Conservation (phyloP, 1,140 invertebrate genomes). For the Maconellicoccus hirsutus region DNA sequence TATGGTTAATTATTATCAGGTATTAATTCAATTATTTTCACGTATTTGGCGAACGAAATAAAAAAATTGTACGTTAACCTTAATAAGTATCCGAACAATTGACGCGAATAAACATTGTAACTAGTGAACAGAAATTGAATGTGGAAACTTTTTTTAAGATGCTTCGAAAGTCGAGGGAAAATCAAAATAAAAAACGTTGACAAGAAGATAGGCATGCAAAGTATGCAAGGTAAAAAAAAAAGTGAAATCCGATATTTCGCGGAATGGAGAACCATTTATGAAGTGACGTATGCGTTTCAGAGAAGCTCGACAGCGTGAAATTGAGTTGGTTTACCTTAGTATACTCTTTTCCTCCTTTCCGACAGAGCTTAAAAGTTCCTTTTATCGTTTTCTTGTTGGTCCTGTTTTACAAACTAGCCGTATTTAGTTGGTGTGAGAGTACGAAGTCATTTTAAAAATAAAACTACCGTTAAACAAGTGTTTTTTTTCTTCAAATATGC, state of each 20-base stretch:
- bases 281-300: constrained; percentile 19
- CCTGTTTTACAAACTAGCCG: background rate
- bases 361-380: background rate
- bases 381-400: background rate
- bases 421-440: background rate
- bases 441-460: no score
- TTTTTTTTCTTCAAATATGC: background rate
- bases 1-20: no score
- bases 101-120: background rate
- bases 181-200: constrained; percentile 21
- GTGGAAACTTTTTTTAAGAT: constrained; percentile 2
- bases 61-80: no score
- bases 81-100: background rate
- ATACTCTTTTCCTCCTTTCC: constrained; percentile 8
- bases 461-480: no score
- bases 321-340: constrained; percentile 25
- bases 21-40: background rate
- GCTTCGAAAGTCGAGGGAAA: constrained; percentile 16
- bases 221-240: constrained; percentile 24
- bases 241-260: constrained; percentile 3
- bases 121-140: background rate
- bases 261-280: constrained; percentile 14
- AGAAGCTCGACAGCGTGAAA: constrained; percentile 26
- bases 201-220: constrained; percentile 20
- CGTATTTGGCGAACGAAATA: background rate